Conservation (phyloP, 2,113 vertebrate genomes). For the Stegostoma tigrinum region DNA sequence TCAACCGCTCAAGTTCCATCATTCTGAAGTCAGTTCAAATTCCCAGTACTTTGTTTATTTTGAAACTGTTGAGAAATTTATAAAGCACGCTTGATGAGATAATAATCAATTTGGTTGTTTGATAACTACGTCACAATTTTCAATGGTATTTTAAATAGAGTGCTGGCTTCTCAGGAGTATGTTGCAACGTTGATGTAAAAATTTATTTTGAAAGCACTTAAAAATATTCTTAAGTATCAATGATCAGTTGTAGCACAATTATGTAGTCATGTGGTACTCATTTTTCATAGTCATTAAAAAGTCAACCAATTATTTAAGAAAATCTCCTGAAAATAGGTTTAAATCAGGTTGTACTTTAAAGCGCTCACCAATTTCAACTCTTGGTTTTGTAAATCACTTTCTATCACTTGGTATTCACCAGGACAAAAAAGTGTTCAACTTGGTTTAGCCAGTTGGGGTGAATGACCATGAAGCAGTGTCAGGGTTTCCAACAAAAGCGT, state of each 20-base stretch:
- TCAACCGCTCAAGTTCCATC: neutral
- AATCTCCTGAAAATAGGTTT: neutral
- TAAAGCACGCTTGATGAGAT: neutral
- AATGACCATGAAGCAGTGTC: neutral
- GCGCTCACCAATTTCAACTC: neutral
- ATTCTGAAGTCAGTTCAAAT: neutral
- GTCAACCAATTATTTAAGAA: constrained; percentile 12
- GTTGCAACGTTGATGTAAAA: neutral
- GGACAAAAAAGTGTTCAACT: neutral
- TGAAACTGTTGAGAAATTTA: neutral
- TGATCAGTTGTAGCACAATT: neutral
- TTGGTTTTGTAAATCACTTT: neutral
- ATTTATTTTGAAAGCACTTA: neutral
- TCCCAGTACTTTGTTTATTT: neutral
- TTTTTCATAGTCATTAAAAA: neutral
- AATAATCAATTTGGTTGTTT: neutral
- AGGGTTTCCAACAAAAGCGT: neutral
- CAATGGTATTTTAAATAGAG: constrained; percentile 10
- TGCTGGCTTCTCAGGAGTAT: neutral
- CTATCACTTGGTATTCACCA: neutral
- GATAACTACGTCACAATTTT: neutral
- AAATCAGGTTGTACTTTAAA: neutral
- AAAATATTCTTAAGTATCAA: neutral
- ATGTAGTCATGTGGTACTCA: neutral
- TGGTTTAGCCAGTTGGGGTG: neutral